Evolutionary conservation across 2,888 invertebrate genomes (phyloP).

Genomic region (Dioctria linearis): DNA sequence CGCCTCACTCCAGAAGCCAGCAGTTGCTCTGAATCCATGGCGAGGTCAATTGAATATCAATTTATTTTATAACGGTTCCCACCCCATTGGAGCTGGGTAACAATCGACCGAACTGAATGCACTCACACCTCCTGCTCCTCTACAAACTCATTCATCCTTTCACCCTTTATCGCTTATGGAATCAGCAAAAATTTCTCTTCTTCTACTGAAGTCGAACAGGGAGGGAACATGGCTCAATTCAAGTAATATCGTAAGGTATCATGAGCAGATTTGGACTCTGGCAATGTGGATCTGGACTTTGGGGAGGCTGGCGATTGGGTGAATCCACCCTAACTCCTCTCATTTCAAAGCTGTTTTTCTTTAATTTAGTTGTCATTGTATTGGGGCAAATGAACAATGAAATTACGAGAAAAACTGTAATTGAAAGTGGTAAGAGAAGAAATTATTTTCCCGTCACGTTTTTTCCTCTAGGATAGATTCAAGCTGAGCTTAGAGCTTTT

Average conservation of each 20-base stretch:
- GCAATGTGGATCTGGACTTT: neutral
- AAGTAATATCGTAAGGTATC: neutral
- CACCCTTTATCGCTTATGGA: constrained; percentile 14
- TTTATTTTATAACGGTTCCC: constrained; percentile 40
- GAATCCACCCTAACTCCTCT: neutral
- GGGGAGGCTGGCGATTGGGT: too few species aligned
- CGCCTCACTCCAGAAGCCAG: neutral
- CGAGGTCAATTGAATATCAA: constrained; percentile 50
- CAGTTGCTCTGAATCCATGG: constrained; percentile 17
- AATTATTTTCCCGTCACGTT: constrained; percentile 23
- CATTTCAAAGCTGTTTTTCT: constrained; percentile 3
- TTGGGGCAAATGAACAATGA: constrained; percentile 3
- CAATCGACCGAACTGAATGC: constrained; percentile 6
- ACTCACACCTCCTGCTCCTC: neutral
- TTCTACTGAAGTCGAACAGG: neutral
- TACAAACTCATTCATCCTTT: neutral
- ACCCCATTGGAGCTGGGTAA: neutral
- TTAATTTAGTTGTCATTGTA: constrained; percentile 27
- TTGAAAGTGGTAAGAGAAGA: constrained; percentile 12
- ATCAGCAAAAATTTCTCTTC: constrained; percentile 15
- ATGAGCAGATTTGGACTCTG: neutral
- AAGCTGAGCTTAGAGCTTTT: neutral
- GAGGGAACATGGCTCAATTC: neutral
- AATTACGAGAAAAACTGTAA: constrained; percentile 16
- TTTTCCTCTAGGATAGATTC: neutral